Percentiles rank a stretch among this genome's conserved stretches.
Evolutionary conservation across 2,113 vertebrate species (phyloP).

Genomic region (Sinosuthora webbiana): DNA sequence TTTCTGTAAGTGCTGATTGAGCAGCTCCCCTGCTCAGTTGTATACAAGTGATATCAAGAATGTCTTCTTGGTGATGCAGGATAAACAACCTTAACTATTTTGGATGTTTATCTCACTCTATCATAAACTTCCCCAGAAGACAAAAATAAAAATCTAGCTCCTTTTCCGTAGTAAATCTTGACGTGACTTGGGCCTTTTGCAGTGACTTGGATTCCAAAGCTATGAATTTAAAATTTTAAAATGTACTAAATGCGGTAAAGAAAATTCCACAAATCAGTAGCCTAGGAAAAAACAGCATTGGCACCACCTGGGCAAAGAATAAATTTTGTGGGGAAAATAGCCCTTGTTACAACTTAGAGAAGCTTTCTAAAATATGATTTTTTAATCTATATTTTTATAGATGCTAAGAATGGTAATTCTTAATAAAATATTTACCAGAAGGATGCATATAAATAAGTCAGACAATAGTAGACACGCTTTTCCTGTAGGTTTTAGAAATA

Average conservation of each 20-base stretch:
- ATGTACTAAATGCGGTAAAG: not conserved
- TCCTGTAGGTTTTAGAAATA: slow-evolving; percentile 57
- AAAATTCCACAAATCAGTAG: not conserved
- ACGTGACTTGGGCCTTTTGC: not conserved
- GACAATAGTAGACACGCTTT: slow-evolving; percentile 20
- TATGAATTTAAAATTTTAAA: not conserved
- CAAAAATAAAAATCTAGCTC: slow-evolving; percentile 37
- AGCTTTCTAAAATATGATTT: not conserved
- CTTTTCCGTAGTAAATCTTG: slow-evolving; percentile 34
- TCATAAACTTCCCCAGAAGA: slow-evolving; percentile 63
- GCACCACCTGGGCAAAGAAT: not conserved
- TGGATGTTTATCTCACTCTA: slow-evolving; percentile 62
- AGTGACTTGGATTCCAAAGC: not conserved
- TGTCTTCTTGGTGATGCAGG: slow-evolving; percentile 1
- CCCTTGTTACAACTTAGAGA: not conserved
- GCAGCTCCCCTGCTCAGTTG: not conserved
- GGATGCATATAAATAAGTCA: not conserved
- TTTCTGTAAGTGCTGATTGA: slow-evolving; percentile 13
- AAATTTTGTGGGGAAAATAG: not conserved
- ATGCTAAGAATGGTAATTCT: not conserved
- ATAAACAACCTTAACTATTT: slow-evolving; percentile 57
- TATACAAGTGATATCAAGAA: slow-evolving; percentile 39
- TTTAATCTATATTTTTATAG: not conserved
- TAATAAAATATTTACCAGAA: not conserved
- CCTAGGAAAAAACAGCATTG: not conserved